Evolutionary conservation across 2,888 invertebrate species (phyloP).

Genomic region (Pachliopta kotzebuea): DNA sequence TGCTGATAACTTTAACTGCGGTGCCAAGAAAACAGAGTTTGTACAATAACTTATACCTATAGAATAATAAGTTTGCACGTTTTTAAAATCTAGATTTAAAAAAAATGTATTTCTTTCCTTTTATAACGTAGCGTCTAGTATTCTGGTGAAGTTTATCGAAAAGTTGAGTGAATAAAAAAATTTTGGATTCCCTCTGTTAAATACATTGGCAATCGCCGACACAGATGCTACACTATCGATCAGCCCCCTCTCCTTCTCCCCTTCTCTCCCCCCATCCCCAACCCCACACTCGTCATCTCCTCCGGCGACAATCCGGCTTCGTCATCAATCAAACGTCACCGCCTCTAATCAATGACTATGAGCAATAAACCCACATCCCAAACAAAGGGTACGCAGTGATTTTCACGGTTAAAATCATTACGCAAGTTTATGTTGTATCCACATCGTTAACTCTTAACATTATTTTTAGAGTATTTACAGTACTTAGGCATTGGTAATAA

Average conservation of each 20-base stretch:
- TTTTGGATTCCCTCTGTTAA: not conserved
- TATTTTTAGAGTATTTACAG: too few relatives aligned
- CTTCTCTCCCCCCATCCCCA: too few relatives aligned
- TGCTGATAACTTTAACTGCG: too few relatives aligned
- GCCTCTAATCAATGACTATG: constrained; percentile 23
- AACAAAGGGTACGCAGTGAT: constrained; percentile 7
- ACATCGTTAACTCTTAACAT: too few relatives aligned
- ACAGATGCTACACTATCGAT: constrained; percentile 2
- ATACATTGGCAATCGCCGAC: not conserved
- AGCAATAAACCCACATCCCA: constrained; percentile 7
- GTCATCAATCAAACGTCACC: constrained; percentile 28
- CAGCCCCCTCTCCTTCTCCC: not conserved
- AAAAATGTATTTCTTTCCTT: too few relatives aligned
- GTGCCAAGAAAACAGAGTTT: too few relatives aligned
- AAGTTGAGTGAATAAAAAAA: not conserved
- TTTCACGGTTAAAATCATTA: not conserved
- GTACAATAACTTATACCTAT: too few relatives aligned
- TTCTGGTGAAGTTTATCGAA: too few relatives aligned
- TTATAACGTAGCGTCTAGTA: too few relatives aligned
- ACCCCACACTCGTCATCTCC: constrained; percentile 4
- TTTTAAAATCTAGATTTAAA: too few relatives aligned
- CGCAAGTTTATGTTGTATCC: not conserved
- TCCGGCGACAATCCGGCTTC: constrained; percentile 20
- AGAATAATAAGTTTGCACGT: too few relatives aligned
- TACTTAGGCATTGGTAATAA: too few relatives aligned